Evolutionary conservation across 2,888 invertebrate genomes (phyloP), one percentile per base, ranked within the genome.

Genomic region (Arctia plantaginis): DNA sequence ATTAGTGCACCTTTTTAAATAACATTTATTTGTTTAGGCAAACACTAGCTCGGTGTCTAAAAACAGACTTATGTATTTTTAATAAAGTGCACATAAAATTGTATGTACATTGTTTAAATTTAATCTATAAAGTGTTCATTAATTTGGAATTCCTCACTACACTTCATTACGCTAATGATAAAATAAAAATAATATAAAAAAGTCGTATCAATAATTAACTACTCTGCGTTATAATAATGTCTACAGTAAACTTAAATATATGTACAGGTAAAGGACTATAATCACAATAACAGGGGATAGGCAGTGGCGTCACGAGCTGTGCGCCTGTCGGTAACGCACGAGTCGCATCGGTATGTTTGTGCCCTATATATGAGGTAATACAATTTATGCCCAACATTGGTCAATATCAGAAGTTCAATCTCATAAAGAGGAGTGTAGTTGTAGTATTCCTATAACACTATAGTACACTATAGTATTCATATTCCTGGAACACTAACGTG

Each of bases 241-340:
- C 41, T 62, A 62, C 62, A 62, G 20, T 74, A 74, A 70, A 47
- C 69, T 30, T 68, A 66, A 51, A 55, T 65, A 27, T 75, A 75
- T 75, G 27, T 75, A 75, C 75, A 75, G 20, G 51, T 68, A 69
- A 71, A 68, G 47, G 27, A 27, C 66, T 72, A 75, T 66, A 65
- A 71, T 75, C 71, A 75, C 71, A 71, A 75, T 71, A 68, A 75
- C 71, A 71, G 33, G 74, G 69, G 64, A 44, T 44, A 75, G 75
- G 75, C 75, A 75, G 72, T 72, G 71, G 18, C 41, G 66, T 59
- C 66, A 44, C 64, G 47, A 39, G 23, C 65, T 27, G 55, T 1
- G 27, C 30, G 51, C 67, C 47, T 51, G 39, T 64, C 51, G 55
- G 62, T 65, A 68, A 51, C 51, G 20, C 39, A n/a, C 67, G 7